A percentile compares a stretch with the other conserved stretches of the same genome.
Conservation (phyloP, 2,113 vertebrate genomes). For the Tupaia tana region DNA sequence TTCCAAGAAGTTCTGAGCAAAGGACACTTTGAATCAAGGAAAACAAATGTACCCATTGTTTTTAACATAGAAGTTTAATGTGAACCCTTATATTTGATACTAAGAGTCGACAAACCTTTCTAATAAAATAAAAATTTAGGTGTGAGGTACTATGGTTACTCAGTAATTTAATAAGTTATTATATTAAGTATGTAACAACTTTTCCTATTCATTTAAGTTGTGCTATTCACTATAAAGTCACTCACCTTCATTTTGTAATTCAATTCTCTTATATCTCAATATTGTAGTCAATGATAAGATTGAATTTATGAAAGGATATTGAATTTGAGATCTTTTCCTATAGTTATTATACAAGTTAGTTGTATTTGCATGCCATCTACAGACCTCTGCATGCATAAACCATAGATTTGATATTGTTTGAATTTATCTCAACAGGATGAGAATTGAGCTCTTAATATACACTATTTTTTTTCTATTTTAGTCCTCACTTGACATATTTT, state of each 20-base stretch:
- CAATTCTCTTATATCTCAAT: constrained; percentile 61
- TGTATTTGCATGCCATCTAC: constrained; percentile 38
- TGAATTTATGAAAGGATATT: constrained; percentile 69
- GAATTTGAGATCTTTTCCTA: constrained; percentile 60
- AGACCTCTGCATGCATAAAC: constrained; percentile 6
- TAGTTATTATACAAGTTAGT: constrained; percentile 53
- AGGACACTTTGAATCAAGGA: not conserved
- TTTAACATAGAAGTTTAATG: not conserved
- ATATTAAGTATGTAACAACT: constrained; percentile 49
- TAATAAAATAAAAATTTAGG: constrained; percentile 27
- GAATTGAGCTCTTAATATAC: not conserved
- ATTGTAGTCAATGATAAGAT: constrained; percentile 33
- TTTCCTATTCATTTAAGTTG: constrained; percentile 32
- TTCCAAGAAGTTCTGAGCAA: not conserved
- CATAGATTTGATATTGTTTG: not conserved
- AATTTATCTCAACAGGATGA: constrained; percentile 9
- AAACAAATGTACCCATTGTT: not conserved
- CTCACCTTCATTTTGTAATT: constrained; percentile 51
- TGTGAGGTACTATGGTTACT: not conserved
- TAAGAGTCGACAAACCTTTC: not conserved
- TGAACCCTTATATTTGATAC: not conserved
- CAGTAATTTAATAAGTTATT: constrained; percentile 48
- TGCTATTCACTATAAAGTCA: constrained; percentile 18
- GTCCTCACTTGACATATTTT: not conserved
- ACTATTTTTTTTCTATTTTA: not conserved